Percentiles rank a stretch among this genome's conserved stretches.
Evolutionary conservation across 2,888 invertebrate genomes (phyloP).

Genomic region (Physocephala rufipes): DNA sequence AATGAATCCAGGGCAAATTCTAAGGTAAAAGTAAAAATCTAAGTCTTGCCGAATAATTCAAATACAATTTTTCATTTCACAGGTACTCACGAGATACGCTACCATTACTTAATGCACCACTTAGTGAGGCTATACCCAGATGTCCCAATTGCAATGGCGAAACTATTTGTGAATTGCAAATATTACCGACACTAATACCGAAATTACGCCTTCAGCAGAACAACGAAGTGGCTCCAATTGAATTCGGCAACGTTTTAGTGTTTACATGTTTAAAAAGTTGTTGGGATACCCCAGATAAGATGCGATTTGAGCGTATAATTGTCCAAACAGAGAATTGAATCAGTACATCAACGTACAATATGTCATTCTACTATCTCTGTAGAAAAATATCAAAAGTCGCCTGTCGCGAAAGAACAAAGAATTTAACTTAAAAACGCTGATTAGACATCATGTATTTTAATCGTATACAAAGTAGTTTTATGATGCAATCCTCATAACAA

Average conservation of each 20-base stretch:
- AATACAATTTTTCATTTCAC: conserved; percentile 32
- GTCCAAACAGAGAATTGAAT: conserved; percentile 75
- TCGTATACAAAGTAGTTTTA: background rate
- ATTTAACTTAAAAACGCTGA: background rate
- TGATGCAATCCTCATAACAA: too few relatives aligned
- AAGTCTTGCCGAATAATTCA: background rate
- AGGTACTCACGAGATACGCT: conserved; percentile 81
- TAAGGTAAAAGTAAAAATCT: conserved; percentile 71
- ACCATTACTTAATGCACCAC: conserved; percentile 76
- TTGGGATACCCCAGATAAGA: conserved; percentile 77
- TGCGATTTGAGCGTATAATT: conserved; percentile 76
- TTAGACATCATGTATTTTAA: background rate
- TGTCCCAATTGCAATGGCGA: conserved; percentile 78
- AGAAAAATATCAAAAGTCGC: background rate
- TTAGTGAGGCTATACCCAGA: conserved; percentile 67
- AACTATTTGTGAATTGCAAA: conserved; percentile 82
- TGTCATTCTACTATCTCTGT: background rate
- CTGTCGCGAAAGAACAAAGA: background rate
- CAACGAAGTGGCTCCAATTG: conserved; percentile 71
- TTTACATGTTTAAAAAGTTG: conserved; percentile 87
- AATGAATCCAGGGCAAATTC: conserved; percentile 81
- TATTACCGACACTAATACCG: conserved; percentile 82
- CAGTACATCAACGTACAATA: conserved; percentile 1
- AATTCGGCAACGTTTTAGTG: conserved; percentile 87
- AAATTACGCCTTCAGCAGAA: conserved; percentile 71